Evolutionary conservation across 2,113 vertebrate species (phyloP).

Genomic region (Mustela lutreola): DNA sequence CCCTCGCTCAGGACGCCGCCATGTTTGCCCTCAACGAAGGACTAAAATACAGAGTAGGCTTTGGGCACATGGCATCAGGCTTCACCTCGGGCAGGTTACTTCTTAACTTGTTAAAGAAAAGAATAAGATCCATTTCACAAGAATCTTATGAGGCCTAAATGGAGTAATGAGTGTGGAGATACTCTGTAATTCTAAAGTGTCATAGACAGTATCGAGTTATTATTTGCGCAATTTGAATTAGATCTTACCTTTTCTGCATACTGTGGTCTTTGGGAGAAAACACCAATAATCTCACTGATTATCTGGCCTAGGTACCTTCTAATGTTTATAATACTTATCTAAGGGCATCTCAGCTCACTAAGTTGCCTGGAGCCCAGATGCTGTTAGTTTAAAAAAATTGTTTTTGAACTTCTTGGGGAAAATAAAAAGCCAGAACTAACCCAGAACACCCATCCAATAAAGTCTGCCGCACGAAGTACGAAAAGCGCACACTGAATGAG

Average conservation of each 20-base stretch:
- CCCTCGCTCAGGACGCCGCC: not conserved
- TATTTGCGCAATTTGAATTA: not conserved
- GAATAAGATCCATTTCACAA: not conserved
- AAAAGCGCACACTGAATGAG: not conserved
- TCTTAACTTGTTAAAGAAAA: conserved; percentile 27
- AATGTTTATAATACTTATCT: not conserved
- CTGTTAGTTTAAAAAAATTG: not conserved
- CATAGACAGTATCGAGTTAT: not conserved
- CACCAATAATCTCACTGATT: not conserved
- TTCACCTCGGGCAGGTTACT: not conserved
- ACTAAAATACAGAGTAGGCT: not conserved
- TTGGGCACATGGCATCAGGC: not conserved
- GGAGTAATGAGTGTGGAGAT: not conserved
- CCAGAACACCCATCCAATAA: not conserved
- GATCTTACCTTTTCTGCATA: not conserved
- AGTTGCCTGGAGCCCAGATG: not conserved
- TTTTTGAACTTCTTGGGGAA: not conserved
- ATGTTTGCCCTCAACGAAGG: not conserved
- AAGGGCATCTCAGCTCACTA: not conserved
- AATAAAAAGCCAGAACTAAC: not conserved
- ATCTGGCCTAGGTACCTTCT: not conserved
- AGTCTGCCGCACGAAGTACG: not conserved
- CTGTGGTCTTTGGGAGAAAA: not conserved
- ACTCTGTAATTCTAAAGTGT: not conserved
- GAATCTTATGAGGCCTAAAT: not conserved